Conservation (phyloP, 2,888 invertebrate genomes). For the Eupithecia pulchellata region DNA sequence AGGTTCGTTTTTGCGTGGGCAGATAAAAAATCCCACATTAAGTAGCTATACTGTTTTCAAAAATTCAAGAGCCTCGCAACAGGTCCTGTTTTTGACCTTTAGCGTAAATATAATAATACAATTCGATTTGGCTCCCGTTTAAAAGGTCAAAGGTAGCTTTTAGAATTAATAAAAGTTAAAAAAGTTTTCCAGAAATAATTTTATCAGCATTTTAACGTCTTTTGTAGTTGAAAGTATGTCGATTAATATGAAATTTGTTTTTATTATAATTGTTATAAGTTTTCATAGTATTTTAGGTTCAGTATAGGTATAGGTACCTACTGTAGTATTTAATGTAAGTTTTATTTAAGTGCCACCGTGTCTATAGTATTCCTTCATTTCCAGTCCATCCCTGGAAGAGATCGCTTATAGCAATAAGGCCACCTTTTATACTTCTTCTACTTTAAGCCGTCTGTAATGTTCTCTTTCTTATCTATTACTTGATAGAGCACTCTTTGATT, state of each 20-base stretch:
- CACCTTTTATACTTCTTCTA: too few relatives aligned
- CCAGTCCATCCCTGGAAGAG: too few relatives aligned
- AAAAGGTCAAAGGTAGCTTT: not conserved
- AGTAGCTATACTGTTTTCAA: not conserved
- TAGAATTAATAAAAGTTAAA: not conserved
- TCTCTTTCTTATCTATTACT: too few relatives aligned
- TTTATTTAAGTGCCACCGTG: too few relatives aligned
- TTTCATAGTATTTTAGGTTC: too few relatives aligned
- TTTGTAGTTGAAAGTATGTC: not conserved
- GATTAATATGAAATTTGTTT: too few relatives aligned
- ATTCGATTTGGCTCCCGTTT: not conserved
- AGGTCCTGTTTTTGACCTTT: not conserved
- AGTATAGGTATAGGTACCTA: too few relatives aligned
- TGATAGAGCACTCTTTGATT: not conserved
- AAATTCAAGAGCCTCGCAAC: conserved; percentile 7
- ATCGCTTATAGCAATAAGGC: too few relatives aligned
- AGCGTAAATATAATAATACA: conserved; percentile 2
- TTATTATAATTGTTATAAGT: too few relatives aligned
- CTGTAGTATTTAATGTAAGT: too few relatives aligned
- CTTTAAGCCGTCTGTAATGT: too few relatives aligned
- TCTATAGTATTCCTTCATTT: too few relatives aligned
- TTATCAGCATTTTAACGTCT: not conserved
- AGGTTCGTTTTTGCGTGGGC: not conserved
- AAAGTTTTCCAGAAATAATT: not conserved
- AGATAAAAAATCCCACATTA: not conserved